Percentiles rank a stretch among this genome's conserved stretches.
Conservation (phyloP, 2,113 vertebrate species). For the Aspidoscelis tigris region DNA sequence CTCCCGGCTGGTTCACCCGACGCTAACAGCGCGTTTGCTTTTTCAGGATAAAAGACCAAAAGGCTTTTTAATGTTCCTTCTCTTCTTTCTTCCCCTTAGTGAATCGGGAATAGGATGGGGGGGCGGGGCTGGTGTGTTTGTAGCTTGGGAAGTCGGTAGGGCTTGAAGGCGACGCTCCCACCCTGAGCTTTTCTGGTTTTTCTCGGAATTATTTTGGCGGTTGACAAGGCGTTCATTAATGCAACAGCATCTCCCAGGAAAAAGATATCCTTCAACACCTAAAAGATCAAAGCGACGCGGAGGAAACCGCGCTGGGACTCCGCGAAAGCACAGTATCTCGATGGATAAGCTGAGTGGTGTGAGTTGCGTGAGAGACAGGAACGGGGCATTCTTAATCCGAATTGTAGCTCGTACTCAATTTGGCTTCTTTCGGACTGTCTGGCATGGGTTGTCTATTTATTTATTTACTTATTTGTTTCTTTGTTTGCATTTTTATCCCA, state of each 20-base stretch:
- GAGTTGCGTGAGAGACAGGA: too few species aligned
- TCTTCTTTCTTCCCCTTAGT: too few species aligned
- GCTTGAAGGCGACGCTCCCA: neutral
- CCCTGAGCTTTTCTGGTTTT: neutral
- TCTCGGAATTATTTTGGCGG: conserved; percentile 64
- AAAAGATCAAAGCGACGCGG: conserved; percentile 62
- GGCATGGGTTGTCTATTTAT: neutral
- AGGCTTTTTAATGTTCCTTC: neutral
- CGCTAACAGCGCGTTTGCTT: neutral
- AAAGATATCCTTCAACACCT: conserved; percentile 69
- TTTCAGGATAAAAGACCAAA: neutral
- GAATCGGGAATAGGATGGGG: neutral
- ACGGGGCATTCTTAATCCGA: too few species aligned
- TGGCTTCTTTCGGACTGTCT: neutral
- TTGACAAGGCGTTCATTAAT: neutral
- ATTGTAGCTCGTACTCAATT: too few species aligned
- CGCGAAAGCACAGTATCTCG: conserved; percentile 62
- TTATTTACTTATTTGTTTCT: too few species aligned
- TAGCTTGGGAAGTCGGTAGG: neutral
- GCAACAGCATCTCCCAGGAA: neutral
- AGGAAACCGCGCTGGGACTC: conserved; percentile 67
- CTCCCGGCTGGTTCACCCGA: neutral
- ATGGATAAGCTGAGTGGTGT: conserved; percentile 61
- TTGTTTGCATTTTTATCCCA: too few species aligned
- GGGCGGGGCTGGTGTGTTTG: neutral